These are phyloP conservation scores for Sarcophaga variegata DNA, from an alignment of 2,888 invertebrate species.

Conservation along the genomic window DNA sequence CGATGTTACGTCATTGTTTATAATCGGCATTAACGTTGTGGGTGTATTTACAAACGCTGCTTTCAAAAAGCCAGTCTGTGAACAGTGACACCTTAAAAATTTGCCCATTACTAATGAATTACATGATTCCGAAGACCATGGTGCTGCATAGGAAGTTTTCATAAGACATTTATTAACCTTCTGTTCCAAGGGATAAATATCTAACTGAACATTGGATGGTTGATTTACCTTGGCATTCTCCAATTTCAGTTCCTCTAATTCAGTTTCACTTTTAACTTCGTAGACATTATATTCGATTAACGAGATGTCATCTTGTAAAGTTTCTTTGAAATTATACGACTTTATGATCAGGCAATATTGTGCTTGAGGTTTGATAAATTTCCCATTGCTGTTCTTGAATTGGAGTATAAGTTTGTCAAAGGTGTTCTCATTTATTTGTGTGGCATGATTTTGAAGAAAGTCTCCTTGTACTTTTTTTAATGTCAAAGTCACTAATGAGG, in stretches of 20 bases:
- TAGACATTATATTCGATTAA: slow-evolving; percentile 61
- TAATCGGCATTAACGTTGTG: slow-evolving; percentile 22
- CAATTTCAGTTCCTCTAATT: slow-evolving; percentile 52
- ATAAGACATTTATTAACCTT: slow-evolving; percentile 59
- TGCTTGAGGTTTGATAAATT: slow-evolving; percentile 38
- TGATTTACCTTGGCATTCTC: background rate
- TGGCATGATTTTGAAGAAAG: slow-evolving; percentile 44
- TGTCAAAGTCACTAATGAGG: slow-evolving; percentile 41
- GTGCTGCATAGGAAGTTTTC: slow-evolving; percentile 49
- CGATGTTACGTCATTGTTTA: slow-evolving; percentile 3
- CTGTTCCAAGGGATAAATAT: slow-evolving; percentile 59
- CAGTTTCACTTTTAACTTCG: slow-evolving; percentile 26
- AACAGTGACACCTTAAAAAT: slow-evolving; percentile 60
- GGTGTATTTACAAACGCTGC: slow-evolving; percentile 22
- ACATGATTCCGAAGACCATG: slow-evolving; percentile 58
- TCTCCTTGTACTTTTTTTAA: slow-evolving; percentile 57
- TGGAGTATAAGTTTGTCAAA: slow-evolving; percentile 60
- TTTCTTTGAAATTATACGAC: slow-evolving; percentile 52
- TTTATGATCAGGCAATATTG: slow-evolving; percentile 61
- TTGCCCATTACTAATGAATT: slow-evolving; percentile 50
- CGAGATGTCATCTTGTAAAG: slow-evolving; percentile 36
- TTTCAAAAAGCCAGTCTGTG: slow-evolving; percentile 62
- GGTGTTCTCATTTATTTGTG: slow-evolving; percentile 59
- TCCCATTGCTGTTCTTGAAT: slow-evolving; percentile 49
- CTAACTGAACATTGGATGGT: slow-evolving; percentile 43